phyloP scores from a whole-genome alignment of 2,888 invertebrate genomes.

The Eueremaeus valkanovi region DNA sequence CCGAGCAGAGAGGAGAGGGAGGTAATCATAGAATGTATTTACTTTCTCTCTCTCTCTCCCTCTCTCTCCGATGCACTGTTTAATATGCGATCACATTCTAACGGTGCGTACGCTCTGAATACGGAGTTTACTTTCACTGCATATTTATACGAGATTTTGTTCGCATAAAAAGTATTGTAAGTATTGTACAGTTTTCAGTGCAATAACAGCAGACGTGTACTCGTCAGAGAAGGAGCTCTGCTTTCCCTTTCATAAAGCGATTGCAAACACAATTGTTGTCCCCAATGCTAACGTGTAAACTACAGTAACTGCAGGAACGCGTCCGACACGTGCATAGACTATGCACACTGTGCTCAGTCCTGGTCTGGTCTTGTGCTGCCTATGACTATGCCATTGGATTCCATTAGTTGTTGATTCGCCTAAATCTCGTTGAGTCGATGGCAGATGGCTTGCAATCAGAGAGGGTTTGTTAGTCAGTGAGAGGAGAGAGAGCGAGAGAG shows the following conservation, averaged over 20 bases:
- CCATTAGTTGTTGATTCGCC: conserved; percentile 27
- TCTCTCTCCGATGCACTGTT: too few species aligned
- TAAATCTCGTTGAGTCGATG: conserved; percentile 6
- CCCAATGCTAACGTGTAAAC: conserved; percentile 19
- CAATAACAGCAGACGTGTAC: conserved; percentile 23
- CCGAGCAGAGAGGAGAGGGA: conserved; percentile 3
- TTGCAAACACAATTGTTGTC: conserved; percentile 12
- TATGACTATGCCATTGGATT: conserved; percentile 22
- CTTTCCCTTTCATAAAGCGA: conserved; percentile 15
- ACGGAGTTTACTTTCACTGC: conserved; percentile 26
- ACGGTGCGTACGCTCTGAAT: conserved; percentile 16
- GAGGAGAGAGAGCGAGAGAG: neutral
- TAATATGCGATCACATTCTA: conserved; percentile 15
- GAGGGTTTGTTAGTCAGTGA: too few species aligned
- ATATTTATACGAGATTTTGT: conserved; percentile 19
- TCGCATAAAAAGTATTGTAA: conserved; percentile 32
- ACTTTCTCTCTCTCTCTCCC: conserved; percentile 32
- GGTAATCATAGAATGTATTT: conserved; percentile 29
- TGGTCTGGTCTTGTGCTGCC: neutral
- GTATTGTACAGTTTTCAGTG: neutral
- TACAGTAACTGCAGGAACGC: conserved; percentile 30
- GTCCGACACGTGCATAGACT: conserved; percentile 25
- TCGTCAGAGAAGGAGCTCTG: neutral
- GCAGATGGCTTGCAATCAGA: conserved; percentile 30
- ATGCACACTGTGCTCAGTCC: neutral